Evolutionary conservation across 2,113 vertebrate genomes (phyloP), one percentile per base, ranked within the genome.

Genomic region (Hiodon tergisus): DNA sequence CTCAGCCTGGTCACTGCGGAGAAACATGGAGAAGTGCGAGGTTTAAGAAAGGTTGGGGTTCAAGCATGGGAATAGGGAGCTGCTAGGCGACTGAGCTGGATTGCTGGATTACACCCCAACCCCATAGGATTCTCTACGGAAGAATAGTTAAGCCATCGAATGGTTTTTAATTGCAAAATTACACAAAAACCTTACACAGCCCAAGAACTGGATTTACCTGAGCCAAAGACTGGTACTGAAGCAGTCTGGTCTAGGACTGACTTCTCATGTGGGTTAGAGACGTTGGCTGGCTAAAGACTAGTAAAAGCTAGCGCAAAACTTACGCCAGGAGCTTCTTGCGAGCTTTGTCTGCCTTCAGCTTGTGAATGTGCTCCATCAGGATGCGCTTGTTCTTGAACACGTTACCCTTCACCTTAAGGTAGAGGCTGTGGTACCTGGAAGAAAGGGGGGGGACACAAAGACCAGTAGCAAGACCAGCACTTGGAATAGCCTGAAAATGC

Each of bases 311-410:
- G 11, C 16, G 9, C 11, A 53, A n/a, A 10, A 93, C 97, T 95
- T 89, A 98, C 96, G 96, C 88, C 88, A 99, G 84, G 62, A 99
- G 94, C 94, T 99, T 99, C 94, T 96, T 99, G 91, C 97, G 97
- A 81, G 97, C 96, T 74, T 98, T 98, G 82, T 99, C 97, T 0
- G 97, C 97, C 93, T 99, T 98, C 82, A 99, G 92, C 79, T 99
- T 99, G 90, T 99, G 97, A 83, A 99, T 99, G 90, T 99, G 97
- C 80, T 99, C 97, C 96, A 99, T 99, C 46, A 99, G 94, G 84
- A 99, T 97, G 54, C 96, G 88, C 85, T 99, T 99, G 85, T 99
- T 99, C 89, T 99, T 99, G 91, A 99, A 99, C 76, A 99, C 96
- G 0, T 99, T 99, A 10, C 96, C 97, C 87, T 98, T 99, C 8